These are phyloP conservation scores for Diadegma fenestrale DNA, from an alignment of 2,888 invertebrate species.

Conservation along the genomic window DNA sequence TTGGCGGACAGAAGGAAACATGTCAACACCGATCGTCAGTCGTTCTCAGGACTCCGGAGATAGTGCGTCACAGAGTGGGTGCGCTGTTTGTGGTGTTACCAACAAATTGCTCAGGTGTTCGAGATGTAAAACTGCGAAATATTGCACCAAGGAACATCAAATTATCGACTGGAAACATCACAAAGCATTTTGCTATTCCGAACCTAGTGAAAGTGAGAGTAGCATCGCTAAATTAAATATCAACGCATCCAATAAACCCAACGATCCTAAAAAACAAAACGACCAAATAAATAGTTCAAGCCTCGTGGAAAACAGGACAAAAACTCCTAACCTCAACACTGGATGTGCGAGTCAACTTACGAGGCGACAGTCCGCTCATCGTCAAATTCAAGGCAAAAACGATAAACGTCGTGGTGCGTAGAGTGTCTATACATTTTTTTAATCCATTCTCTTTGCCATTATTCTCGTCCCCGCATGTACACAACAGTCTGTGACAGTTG, in stretches of 20 bases:
- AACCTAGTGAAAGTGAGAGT: slow-evolving; percentile 57
- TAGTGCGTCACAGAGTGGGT: slow-evolving; percentile 76
- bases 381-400: slow-evolving; percentile 27
- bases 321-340: slow-evolving; percentile 35
- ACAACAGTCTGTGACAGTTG: background rate
- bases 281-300: background rate
- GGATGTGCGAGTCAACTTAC: slow-evolving; percentile 43
- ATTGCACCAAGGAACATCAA: slow-evolving; percentile 93
- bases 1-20: slow-evolving; percentile 73
- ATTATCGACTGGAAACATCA: slow-evolving; percentile 92
- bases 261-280: background rate
- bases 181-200: slow-evolving; percentile 85
- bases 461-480: background rate
- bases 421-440: background rate
- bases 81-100: slow-evolving; percentile 87
- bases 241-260: background rate
- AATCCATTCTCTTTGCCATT: background rate
- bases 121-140: slow-evolving; percentile 90
- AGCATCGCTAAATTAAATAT: slow-evolving; percentile 6
- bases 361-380: slow-evolving; percentile 32
- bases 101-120: slow-evolving; percentile 90
- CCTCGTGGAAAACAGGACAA: background rate
- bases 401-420: slow-evolving; percentile 56
- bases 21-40: slow-evolving; percentile 79
- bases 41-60: slow-evolving; percentile 75